phyloP scores from a whole-genome alignment of 37 sponge, comb jelly and placozoan species.

The Trichoplax adhaerens region DNA sequence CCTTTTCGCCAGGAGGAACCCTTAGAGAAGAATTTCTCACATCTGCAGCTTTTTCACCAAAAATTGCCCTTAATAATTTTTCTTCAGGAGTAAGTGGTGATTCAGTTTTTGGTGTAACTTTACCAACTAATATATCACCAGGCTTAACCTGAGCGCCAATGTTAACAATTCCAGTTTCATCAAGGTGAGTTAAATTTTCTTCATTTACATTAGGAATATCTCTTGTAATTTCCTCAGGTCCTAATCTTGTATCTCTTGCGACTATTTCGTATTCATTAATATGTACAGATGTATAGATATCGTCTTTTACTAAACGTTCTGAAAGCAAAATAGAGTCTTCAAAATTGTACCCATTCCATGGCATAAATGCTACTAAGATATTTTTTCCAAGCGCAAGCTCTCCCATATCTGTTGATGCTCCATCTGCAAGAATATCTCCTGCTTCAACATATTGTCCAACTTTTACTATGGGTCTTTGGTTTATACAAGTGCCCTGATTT shows the following conservation, averaged over 20 bases:
- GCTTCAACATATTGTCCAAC: background rate
- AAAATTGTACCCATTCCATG: slow-evolving; percentile 2
- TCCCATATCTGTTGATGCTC: background rate
- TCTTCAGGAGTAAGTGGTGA: slow-evolving; percentile 1
- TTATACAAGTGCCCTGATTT: background rate
- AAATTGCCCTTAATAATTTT: background rate
- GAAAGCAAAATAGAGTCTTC: background rate
- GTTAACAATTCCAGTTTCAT: slow-evolving; percentile 3
- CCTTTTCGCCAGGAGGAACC: background rate
- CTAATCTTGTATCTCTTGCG: background rate
- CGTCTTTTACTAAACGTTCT: background rate
- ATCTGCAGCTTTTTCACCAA: slow-evolving; percentile 1
- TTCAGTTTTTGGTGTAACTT: slow-evolving; percentile 1
- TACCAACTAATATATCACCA: slow-evolving; percentile 5
- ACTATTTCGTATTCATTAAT: background rate
- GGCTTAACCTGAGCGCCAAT: slow-evolving; percentile 1
- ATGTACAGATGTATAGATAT: background rate
- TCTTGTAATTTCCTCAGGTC: slow-evolving; percentile 2
- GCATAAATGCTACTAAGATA: background rate
- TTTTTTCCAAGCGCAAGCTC: background rate
- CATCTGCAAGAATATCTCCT: slow-evolving; percentile 1
- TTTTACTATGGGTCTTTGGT: background rate
- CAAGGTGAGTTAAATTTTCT: background rate
- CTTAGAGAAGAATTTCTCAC: background rate
- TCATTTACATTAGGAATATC: slow-evolving; percentile 2